Evolutionary conservation across 2,888 invertebrate genomes (phyloP).

Genomic region (Parapristionchus giblindavisi): DNA sequence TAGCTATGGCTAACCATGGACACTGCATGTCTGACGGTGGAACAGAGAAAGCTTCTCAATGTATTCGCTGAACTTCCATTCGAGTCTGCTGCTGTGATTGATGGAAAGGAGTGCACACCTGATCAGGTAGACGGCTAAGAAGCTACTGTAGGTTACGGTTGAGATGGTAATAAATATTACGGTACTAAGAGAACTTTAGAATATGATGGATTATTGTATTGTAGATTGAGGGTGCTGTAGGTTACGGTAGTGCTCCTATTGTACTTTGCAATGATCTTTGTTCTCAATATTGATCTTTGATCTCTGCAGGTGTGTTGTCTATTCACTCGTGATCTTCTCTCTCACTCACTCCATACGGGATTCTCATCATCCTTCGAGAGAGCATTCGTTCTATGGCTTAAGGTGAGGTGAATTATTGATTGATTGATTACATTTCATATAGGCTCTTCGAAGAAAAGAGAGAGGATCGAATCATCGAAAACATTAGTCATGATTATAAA

Average conservation of each 20-base stretch:
- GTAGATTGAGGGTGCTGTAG: background rate
- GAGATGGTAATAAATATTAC: background rate
- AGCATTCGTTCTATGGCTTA: conserved; percentile 55
- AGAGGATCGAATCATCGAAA: background rate
- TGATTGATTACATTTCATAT: background rate
- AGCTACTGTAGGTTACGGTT: background rate
- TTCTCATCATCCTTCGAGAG: conserved; percentile 56
- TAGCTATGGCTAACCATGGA: conserved; percentile 57
- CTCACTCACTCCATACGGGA: conserved; percentile 58
- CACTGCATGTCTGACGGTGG: conserved; percentile 50
- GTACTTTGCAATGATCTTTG: too few relatives aligned
- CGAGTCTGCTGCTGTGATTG: conserved; percentile 77
- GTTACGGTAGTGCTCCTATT: conserved; percentile 5
- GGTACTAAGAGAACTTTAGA: background rate
- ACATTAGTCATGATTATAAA: background rate
- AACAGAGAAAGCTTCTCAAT: conserved; percentile 74
- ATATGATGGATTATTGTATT: background rate
- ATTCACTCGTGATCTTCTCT: conserved; percentile 57
- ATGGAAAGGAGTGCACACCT: conserved; percentile 46
- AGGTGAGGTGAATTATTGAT: conserved; percentile 43
- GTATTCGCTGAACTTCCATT: conserved; percentile 81
- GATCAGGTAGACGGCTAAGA: conserved; percentile 24
- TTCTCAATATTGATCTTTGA: background rate
- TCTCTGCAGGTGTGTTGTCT: conserved; percentile 32
- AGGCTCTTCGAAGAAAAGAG: background rate